Percentiles rank a stretch among this genome's conserved stretches.
phyloP scores from a whole-genome alignment of 2,797 vertebrate species.

The Poeciliopsis gracilis region DNA sequence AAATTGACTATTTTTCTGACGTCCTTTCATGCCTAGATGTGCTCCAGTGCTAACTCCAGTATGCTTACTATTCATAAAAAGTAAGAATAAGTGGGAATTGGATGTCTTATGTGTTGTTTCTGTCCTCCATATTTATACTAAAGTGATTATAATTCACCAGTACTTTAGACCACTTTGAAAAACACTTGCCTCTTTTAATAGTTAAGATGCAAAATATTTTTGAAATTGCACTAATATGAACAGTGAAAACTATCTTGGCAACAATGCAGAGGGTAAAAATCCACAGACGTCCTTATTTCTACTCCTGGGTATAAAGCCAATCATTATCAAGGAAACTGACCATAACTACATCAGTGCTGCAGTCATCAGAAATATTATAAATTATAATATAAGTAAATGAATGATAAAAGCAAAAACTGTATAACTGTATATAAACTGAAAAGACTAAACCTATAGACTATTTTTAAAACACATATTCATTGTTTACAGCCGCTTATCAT shows the following conservation, averaged over 20 bases:
- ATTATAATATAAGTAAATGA: neutral
- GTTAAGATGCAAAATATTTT: neutral
- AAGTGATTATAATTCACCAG: neutral
- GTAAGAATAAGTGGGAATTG: neutral
- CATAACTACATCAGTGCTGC: neutral
- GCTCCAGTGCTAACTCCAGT: neutral
- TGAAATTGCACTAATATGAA: neutral
- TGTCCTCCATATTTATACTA: neutral
- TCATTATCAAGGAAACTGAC: neutral
- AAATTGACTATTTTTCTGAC: neutral
- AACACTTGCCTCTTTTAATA: neutral
- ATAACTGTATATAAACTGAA: neutral
- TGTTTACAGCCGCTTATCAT: neutral
- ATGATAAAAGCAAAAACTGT: neutral
- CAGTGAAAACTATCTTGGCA: neutral
- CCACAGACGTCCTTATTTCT: too few relatives aligned
- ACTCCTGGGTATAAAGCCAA: neutral
- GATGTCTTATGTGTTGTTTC: neutral
- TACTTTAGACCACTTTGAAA: neutral
- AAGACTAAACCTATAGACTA: neutral
- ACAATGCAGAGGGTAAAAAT: neutral
- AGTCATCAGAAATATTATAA: neutral
- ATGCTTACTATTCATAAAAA: neutral
- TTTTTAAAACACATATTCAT: neutral
- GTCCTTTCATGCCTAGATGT: neutral